Evolutionary conservation across 2,113 vertebrate species (phyloP), one percentile per base, ranked within the genome.

Genomic region (Pangasianodon gigas): DNA sequence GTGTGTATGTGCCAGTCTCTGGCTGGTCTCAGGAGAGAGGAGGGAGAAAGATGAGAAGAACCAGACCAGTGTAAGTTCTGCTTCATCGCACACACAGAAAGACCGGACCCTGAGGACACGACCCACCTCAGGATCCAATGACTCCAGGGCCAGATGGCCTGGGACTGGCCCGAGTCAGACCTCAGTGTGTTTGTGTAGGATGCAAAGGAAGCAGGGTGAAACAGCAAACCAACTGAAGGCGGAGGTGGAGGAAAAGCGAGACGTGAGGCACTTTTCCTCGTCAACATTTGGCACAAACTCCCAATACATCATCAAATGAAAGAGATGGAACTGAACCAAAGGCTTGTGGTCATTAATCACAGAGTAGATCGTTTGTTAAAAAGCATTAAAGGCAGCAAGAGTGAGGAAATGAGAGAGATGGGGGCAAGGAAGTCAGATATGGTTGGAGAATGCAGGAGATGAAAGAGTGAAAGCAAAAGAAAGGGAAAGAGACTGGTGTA

Each of bases 121-220:
- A 87, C 91, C 91, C 54, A 46, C 88, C 89, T 89, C 80, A 44
- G 74, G 90, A 88, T 92, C 87, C 82, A 71, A 84, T 92, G 87
- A 89, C 88, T 87, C 86, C 19, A 4, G 44, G 85, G 89, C 87
- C 91, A 88, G 90, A 86, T 88, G 91, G 91, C 71, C 88, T 75
- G 71, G 91, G 89, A 89, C 91, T 51, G 65, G 71, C 29, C 71
- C 67, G 51, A 71, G 69, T 83, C 88, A 87, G 89, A n/a, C 74
- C 51, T 13, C n/a, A 18, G 52, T 52, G 16, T 80, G 85, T 56
- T 86, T 77, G 21, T 79, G 69, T 18, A 14, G 79, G 51, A 44
- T 48, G 54, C 24, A 29, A 44, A 92, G 87, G 67, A 92, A 65
- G 83, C 58, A 86, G 83, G 84, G 82, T 86, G 77, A 87, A 87